phyloP scores from a whole-genome alignment of 64 coral and sea anemone species.

The Anthopleura sola region DNA sequence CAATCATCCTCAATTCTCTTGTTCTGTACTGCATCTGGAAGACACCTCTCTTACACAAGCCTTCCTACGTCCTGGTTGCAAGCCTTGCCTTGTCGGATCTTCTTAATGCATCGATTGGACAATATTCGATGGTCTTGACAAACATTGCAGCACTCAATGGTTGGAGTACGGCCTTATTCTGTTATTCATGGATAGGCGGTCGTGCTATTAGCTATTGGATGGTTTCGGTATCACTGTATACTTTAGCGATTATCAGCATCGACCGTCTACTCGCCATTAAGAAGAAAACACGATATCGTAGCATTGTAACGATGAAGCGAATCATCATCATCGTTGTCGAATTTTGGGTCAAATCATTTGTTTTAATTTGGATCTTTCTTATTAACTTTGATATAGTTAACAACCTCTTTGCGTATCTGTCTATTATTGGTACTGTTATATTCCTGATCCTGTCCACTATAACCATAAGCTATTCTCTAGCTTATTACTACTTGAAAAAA shows the following conservation, averaged over 20 bases:
- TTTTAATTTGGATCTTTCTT: neutral
- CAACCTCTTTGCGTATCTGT: neutral
- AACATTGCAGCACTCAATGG: neutral
- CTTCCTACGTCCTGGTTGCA: neutral
- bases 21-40: constrained; percentile 5
- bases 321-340: neutral
- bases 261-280: neutral
- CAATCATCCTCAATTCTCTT: neutral
- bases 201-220: neutral
- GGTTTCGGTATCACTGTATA: neutral
- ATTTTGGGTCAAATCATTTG: neutral
- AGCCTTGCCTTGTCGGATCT: constrained; percentile 5
- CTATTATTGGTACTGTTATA: neutral
- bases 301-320: neutral
- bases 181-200: neutral
- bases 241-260: neutral
- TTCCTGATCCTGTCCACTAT: neutral
- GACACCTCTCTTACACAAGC: constrained; percentile 4
- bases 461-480: neutral
- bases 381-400: neutral
- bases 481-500: constrained; percentile 1
- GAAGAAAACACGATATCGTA: neutral
- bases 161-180: neutral
- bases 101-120: neutral
- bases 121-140: neutral